Evolutionary conservation across 2,888 invertebrate species (phyloP), one percentile per base, ranked within the genome.

Genomic region (Leptinotarsa juncta): DNA sequence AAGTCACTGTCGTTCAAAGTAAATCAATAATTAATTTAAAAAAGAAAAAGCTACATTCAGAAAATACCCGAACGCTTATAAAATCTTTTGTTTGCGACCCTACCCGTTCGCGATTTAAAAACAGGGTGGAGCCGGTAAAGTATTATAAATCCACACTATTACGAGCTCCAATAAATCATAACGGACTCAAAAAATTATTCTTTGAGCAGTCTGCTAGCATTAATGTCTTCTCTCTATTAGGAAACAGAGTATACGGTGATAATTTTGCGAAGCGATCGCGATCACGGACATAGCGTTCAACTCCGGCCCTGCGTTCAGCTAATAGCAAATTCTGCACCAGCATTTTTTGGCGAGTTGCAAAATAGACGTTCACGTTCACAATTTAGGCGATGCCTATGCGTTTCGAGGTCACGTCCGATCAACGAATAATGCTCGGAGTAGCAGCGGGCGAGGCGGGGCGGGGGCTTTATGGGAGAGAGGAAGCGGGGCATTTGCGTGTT

Each of bases 401-500:
- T 82, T 82, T 80, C 78, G 81, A 82, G 81, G 79, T 80, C 80
- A 80, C 81, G 79, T 81, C 80, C 79, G 81, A 80, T 77, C 74
- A 76, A 72, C 78, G 75, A 72, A 74, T 76, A 76, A 74, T 42
- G 74, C 71, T 67, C 62, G 72, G 68, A n/a, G n/a, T 16, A 18
- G 68, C 3, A 5, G 65, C 32, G 67, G 42, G 72, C 26, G 42
- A 10, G 32, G 51, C 26, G 42, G 42, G 32, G 51, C 10, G 57
- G 69, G 71, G 69, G 66, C 32, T 50, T 57, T 65, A 42, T 51
- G 57, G 72, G 49, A 51, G 66, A 49, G 75, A 20, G 70, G 50
- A 32, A 67, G 71, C 66, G 74, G 70, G 70, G 73, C 42, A 70
- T 75, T 79, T 77, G 79, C 79, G 79, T 79, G 79, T 76, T 71